Evolutionary conservation across 1,140 invertebrate genomes (phyloP), one percentile per base, ranked within the genome.

Genomic region (Thaumetopoea pityocampa): DNA sequence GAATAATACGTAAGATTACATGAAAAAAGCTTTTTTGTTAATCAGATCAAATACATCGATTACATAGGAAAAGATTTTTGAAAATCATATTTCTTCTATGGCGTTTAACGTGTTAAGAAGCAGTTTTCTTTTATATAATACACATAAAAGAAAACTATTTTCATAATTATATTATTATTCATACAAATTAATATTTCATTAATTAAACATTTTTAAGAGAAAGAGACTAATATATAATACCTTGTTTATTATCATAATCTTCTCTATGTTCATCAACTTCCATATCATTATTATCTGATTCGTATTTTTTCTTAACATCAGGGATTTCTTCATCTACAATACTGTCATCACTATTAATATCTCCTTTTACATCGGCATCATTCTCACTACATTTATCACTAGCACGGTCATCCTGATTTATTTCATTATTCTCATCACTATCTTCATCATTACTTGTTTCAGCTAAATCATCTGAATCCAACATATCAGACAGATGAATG

Each of bases 401-500:
- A 26, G 34, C 35, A 24, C 14, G 1, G 6, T n/a, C n/a, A n/a
- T n/a, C n/a, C n/a, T n/a, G n/a, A n/a, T n/a, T n/a, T n/a, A 27
- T 9, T 24, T 47, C 41, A 23, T 30, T 41, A 34, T 35, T 35
- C n/a, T 68, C 50, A 38, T 28, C 38, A 22, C 36, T 55, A 8
- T 55, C 53, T 40, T 67, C 67, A 35, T 64, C 62, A 46, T 79
- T 67, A 51, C 55, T 68, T 0, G 51, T 41, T 24, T 67, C 53
- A 20, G 65, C 58, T 19, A 83, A 56, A 45, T 64, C 66, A 67
- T 72, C 69, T 45, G 70, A 77, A 56, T 79, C 60, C 16, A 68
- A 40, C 65, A 74, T 68, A 16, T 82, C 79, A 28, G 77, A 78
- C 22, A 85, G 28, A 47, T 73, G 76, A 29, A 61, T 62, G 28